A percentile compares a stretch with the other conserved stretches of the same genome.
phyloP scores from a whole-genome alignment of 1,140 invertebrate species.

The Acromyrmex charruanus region DNA sequence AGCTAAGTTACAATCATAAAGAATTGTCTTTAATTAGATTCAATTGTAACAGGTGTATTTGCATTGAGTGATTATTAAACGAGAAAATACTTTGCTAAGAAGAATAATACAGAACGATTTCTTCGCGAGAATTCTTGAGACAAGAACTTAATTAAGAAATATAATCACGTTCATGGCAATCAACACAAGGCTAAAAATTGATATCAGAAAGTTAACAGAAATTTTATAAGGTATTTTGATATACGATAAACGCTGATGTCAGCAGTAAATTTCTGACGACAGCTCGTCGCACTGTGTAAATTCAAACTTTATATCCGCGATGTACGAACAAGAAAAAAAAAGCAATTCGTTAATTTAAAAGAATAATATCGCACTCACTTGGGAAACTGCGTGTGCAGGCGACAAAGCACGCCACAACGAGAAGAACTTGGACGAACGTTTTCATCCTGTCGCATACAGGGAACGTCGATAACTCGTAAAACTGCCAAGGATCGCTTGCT shows the following conservation, averaged over 20 bases:
- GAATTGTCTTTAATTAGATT: background rate
- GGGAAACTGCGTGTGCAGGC: slow-evolving; percentile 77
- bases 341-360: background rate
- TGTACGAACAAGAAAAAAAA: background rate
- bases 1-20: background rate
- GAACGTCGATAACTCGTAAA: slow-evolving; percentile 22
- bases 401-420: slow-evolving; percentile 71
- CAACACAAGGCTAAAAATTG: background rate
- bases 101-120: slow-evolving; percentile 1
- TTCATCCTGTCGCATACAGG: slow-evolving; percentile 58
- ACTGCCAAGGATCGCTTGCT: slow-evolving; percentile 30
- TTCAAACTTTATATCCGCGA: background rate
- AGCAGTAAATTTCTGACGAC: background rate
- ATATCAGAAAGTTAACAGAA: background rate
- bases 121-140: background rate
- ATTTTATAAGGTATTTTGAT: background rate
- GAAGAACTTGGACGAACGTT: slow-evolving; percentile 65
- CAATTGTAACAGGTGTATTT: background rate
- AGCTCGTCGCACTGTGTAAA: background rate
- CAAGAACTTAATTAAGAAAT: background rate
- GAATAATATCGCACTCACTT: slow-evolving; percentile 74
- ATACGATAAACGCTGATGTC: background rate
- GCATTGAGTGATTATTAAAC: slow-evolving; percentile 14
- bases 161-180: background rate
- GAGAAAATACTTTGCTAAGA: background rate